Conservation (phyloP, 2,888 invertebrate species). For the Gasteruption jaculator region DNA sequence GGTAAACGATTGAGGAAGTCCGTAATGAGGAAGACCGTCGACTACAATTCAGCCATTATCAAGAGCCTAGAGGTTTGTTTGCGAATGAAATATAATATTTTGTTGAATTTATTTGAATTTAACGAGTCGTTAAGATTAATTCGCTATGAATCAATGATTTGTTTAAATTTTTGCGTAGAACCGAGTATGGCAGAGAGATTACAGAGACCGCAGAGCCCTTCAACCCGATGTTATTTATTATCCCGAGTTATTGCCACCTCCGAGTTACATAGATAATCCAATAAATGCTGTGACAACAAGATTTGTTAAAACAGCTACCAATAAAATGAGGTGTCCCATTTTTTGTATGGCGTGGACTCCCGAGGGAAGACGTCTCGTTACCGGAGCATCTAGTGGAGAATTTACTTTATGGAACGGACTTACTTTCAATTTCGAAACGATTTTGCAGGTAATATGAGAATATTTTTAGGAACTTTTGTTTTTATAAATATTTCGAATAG, state of each 20-base stretch:
- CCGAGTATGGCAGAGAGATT: constrained; percentile 93
- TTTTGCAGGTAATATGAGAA: constrained; percentile 84
- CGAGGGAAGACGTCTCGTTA: constrained; percentile 94
- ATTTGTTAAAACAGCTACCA: constrained; percentile 98
- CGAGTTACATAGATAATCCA: constrained; percentile 90
- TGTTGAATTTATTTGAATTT: constrained; percentile 9
- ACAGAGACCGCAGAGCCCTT: constrained; percentile 79
- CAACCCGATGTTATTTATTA: constrained; percentile 96
- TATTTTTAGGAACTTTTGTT: too few species aligned
- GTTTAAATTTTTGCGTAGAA: constrained; percentile 55
- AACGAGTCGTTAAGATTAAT: neutral
- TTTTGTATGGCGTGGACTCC: constrained; percentile 99
- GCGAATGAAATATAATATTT: constrained; percentile 3
- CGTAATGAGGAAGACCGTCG: constrained; percentile 95
- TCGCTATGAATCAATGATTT: too few species aligned
- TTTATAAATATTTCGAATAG: too few species aligned
- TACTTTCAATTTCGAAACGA: constrained; percentile 99
- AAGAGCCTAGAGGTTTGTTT: constrained; percentile 78
- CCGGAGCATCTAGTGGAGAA: constrained; percentile 98
- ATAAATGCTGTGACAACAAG: constrained; percentile 93
- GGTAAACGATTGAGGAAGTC: constrained; percentile 94
- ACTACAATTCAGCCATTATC: constrained; percentile 94
- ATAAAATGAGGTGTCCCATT: constrained; percentile 99
- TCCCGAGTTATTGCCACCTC: constrained; percentile 88
- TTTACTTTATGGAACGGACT: constrained; percentile 99